Percentiles rank a stretch among this genome's conserved stretches.
These are phyloP conservation scores for Pomatorhinus ruficollis DNA, from an alignment of 2,113 vertebrate species.

Conservation along the genomic window DNA sequence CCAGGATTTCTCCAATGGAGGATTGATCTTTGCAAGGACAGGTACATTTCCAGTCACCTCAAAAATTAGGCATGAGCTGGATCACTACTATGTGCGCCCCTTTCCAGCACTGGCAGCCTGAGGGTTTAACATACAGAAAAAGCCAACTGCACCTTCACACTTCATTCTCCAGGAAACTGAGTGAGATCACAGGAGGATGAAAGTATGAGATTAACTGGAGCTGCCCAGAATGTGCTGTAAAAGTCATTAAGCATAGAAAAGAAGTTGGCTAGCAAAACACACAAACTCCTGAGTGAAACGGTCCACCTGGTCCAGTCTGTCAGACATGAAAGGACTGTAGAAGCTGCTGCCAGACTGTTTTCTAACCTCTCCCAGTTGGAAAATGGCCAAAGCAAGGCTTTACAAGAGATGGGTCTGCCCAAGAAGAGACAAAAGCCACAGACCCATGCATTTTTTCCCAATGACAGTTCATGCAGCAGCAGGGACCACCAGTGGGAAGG, in stretches of 20 bases:
- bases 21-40: neutral
- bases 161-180: conserved; percentile 7
- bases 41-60: neutral
- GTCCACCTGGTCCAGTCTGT: neutral
- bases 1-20: neutral
- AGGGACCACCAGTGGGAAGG: neutral
- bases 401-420: neutral
- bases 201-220: neutral
- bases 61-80: neutral
- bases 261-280: neutral
- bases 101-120: neutral
- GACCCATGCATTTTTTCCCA: neutral
- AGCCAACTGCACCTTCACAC: conserved; percentile 8
- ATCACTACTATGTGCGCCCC: neutral
- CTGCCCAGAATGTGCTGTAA: conserved; percentile 14
- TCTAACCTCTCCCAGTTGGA: neutral
- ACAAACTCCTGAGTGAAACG: neutral
- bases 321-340: neutral
- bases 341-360: neutral
- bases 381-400: neutral
- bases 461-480: neutral
- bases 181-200: conserved; percentile 8
- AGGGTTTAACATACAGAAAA: neutral
- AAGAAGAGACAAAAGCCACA: neutral
- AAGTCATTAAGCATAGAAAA: conserved; percentile 16